Conservation (phyloP, 2,888 invertebrate genomes). For the Ophion slaviceki region DNA sequence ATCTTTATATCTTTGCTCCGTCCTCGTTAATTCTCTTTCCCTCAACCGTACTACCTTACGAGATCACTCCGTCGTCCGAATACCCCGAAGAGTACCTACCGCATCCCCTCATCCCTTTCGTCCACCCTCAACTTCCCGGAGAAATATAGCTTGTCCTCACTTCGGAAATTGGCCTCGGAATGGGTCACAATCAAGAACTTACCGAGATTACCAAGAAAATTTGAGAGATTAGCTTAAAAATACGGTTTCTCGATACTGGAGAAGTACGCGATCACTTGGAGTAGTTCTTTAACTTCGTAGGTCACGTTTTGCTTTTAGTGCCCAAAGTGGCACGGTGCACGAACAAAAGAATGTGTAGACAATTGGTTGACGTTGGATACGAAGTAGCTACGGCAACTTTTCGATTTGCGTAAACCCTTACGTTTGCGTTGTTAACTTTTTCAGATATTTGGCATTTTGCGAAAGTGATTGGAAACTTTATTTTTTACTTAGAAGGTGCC, state of each 20-base stretch:
- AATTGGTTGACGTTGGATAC: too few relatives aligned
- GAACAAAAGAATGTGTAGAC: not conserved
- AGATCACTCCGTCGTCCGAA: constrained; percentile 32
- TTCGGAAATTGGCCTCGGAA: constrained; percentile 9
- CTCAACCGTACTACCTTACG: constrained; percentile 25
- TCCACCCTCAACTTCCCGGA: not conserved
- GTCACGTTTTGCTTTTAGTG: not conserved
- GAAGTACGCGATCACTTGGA: not conserved
- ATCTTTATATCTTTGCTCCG: constrained; percentile 31
- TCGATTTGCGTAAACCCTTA: not conserved
- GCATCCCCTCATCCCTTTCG: constrained; percentile 6
- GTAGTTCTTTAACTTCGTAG: not conserved
- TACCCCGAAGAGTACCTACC: not conserved
- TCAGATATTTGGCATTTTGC: too few relatives aligned
- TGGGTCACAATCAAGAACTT: constrained; percentile 35
- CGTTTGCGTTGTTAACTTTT: not conserved
- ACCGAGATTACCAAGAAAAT: not conserved
- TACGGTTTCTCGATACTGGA: not conserved
- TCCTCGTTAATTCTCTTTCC: constrained; percentile 35
- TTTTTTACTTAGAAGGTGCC: not conserved
- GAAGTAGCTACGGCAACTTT: too few relatives aligned
- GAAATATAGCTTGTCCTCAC: constrained; percentile 6
- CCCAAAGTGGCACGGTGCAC: not conserved
- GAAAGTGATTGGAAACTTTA: not conserved
- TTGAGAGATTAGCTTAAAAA: not conserved